These are phyloP conservation scores for Burhinus oedicnemus DNA, from an alignment of 2,113 vertebrate genomes.

Conservation along the genomic window DNA sequence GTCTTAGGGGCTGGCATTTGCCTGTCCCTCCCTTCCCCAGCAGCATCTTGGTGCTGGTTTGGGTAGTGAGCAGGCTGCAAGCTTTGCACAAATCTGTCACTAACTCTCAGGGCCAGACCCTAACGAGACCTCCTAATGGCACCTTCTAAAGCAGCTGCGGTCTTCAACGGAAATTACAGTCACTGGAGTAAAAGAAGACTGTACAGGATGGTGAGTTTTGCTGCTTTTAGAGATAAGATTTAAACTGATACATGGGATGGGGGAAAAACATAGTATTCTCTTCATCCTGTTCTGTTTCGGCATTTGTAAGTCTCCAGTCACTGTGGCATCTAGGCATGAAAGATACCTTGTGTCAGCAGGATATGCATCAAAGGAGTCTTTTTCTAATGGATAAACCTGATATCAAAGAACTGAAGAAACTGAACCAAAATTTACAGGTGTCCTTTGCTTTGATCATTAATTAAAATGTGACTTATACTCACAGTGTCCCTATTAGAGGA, in stretches of 20 bases:
- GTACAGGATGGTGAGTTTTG: background rate
- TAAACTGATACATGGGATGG: background rate
- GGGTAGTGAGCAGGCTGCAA: background rate
- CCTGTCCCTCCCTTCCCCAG: background rate
- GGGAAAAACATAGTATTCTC: background rate
- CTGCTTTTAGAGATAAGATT: conserved; percentile 25
- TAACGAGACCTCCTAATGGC: background rate
- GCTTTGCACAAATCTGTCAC: background rate
- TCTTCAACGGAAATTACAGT: background rate
- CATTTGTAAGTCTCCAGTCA: conserved; percentile 39
- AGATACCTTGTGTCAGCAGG: conserved; percentile 59
- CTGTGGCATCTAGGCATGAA: conserved; percentile 43
- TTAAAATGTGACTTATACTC: conserved; percentile 76
- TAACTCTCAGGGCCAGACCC: background rate
- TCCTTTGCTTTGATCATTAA: conserved; percentile 80
- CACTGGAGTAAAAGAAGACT: background rate
- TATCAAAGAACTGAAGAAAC: conserved; percentile 73
- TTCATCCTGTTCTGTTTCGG: conserved; percentile 7
- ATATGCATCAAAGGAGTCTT: conserved; percentile 66
- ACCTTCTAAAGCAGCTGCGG: background rate
- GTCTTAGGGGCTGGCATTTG: background rate
- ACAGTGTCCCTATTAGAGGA: conserved; percentile 73
- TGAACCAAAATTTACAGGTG: conserved; percentile 74
- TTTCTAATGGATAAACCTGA: conserved; percentile 66
- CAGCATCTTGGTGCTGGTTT: background rate